A percentile compares a stretch with the other conserved stretches of the same genome.
phyloP scores from a whole-genome alignment of 2,113 vertebrate species.

The Lophura nycthemera region DNA sequence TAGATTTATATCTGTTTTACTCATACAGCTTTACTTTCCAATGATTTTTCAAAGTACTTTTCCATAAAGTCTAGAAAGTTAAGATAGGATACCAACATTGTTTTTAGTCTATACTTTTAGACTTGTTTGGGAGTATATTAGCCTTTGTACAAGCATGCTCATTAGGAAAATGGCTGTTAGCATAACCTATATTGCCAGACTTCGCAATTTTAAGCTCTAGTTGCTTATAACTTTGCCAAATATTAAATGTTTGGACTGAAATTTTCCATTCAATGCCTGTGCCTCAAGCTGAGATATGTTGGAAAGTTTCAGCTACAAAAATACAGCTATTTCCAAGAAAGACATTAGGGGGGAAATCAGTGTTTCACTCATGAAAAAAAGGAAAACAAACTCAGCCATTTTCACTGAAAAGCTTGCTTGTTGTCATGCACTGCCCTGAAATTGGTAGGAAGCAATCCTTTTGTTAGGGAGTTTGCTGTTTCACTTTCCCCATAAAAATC shows the following conservation, averaged over 20 bases:
- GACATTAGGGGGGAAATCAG: neutral
- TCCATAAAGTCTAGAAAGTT: constrained; percentile 14
- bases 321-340: constrained; percentile 9
- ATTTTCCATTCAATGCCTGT: constrained; percentile 28
- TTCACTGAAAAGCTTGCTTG: neutral
- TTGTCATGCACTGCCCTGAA: neutral
- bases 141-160: neutral
- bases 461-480: neutral
- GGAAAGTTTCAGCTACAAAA: constrained; percentile 55
- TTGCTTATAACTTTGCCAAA: constrained; percentile 29
- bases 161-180: constrained; percentile 22
- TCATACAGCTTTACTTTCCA: constrained; percentile 44
- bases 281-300: constrained; percentile 39
- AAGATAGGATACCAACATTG: constrained; percentile 6
- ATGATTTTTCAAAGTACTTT: constrained; percentile 33
- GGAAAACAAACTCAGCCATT: neutral
- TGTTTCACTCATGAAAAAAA: neutral
- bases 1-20: constrained; percentile 51
- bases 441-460: neutral
- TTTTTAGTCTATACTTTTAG: neutral
- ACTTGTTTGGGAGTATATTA: neutral
- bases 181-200: neutral
- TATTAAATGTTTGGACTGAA: constrained; percentile 16
- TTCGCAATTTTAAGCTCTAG: constrained; percentile 5
- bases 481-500: neutral